Evolutionary conservation across 2,113 vertebrate species (phyloP).

Genomic region (Oreocharis arfaki): DNA sequence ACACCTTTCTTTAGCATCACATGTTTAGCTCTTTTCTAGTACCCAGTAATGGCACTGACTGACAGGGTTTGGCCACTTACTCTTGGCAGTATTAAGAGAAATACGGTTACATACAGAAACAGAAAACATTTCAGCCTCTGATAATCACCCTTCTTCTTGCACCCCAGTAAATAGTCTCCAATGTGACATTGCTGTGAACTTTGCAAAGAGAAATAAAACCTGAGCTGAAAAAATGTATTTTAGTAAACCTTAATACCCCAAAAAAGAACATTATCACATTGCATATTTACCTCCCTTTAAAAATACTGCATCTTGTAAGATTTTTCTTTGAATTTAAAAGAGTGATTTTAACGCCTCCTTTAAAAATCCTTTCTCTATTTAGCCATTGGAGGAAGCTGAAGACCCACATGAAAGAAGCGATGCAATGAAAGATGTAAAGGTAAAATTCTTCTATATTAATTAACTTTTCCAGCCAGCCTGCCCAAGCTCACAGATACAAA

Average conservation of each 20-base stretch:
- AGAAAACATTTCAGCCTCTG: background rate
- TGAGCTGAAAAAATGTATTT: background rate
- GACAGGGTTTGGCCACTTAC: background rate
- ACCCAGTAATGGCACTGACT: background rate
- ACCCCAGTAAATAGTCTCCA: background rate
- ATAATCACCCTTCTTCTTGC: background rate
- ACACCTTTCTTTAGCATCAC: background rate
- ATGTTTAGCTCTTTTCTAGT: background rate
- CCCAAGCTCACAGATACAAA: background rate
- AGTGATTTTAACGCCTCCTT: background rate
- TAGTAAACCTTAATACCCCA: background rate
- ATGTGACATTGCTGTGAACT: background rate
- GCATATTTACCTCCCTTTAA: background rate
- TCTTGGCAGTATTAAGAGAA: background rate
- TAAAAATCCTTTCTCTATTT: background rate
- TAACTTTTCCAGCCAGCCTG: background rate
- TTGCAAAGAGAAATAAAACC: background rate
- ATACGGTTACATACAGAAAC: background rate
- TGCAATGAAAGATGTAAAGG: conserved; percentile 69
- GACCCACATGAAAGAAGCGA: conserved; percentile 17
- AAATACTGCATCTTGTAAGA: background rate
- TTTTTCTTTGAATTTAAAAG: background rate
- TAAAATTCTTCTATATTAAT: background rate
- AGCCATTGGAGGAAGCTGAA: conserved; percentile 68
- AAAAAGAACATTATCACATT: background rate